Percentiles rank a stretch among this genome's conserved stretches.
Evolutionary conservation across 2,113 vertebrate species (phyloP).

Genomic region (Enhydra lutris): DNA sequence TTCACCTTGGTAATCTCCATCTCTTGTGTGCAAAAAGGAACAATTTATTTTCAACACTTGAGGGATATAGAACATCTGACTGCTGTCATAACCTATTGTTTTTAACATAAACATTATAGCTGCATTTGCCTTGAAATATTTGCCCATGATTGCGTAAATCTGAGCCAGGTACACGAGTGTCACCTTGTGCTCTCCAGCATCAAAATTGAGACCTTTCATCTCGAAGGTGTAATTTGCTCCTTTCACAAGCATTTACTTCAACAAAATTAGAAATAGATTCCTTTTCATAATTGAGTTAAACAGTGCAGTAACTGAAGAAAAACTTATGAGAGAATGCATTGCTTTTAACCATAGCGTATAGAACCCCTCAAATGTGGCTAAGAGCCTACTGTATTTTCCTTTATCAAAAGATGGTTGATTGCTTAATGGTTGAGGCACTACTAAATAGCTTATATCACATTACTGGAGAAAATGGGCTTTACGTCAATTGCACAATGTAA

Average conservation of each 20-base stretch:
- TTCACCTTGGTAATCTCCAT: constrained; percentile 75
- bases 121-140: constrained; percentile 85
- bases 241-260: constrained; percentile 69
- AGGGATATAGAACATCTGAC: constrained; percentile 79
- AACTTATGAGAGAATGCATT: constrained; percentile 22
- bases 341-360: not conserved
- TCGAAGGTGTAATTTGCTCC: constrained; percentile 66
- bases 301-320: constrained; percentile 52
- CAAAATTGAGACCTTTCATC: constrained; percentile 69
- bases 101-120: constrained; percentile 86
- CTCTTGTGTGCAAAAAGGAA: constrained; percentile 76
- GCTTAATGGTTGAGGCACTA: constrained; percentile 59
- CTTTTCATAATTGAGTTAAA: constrained; percentile 72
- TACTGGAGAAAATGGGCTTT: constrained; percentile 62
- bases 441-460: constrained; percentile 64
- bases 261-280: constrained; percentile 61
- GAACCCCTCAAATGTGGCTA: constrained; percentile 46
- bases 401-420: constrained; percentile 67
- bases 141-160: constrained; percentile 80
- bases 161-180: constrained; percentile 75
- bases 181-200: constrained; percentile 75
- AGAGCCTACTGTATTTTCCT: constrained; percentile 49
- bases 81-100: constrained; percentile 83
- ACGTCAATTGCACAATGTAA: constrained; percentile 51
- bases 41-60: constrained; percentile 82